Conservation (phyloP, 64 coral and sea anemone species). For the Montipora capricornis region DNA sequence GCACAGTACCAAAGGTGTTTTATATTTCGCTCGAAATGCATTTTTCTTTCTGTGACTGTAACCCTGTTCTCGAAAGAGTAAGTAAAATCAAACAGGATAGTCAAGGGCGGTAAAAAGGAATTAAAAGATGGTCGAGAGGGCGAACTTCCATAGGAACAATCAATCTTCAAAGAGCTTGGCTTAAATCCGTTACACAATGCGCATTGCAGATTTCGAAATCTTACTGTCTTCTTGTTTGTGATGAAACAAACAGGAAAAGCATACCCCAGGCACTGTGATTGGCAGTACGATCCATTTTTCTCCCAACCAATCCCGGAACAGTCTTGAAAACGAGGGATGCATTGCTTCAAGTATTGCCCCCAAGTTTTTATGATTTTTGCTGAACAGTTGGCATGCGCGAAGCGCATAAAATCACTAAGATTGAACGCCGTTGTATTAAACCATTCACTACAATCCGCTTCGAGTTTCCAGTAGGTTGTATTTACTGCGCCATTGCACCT, state of each 20-base stretch:
- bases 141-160: too few relatives aligned
- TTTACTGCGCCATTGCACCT: not conserved
- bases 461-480: conserved; percentile 21
- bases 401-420: not conserved
- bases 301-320: not conserved
- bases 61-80: too few relatives aligned
- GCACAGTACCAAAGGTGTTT: too few relatives aligned
- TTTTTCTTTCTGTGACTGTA: too few relatives aligned
- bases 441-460: not conserved
- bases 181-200: not conserved
- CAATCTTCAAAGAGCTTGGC: not conserved
- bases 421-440: not conserved
- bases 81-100: too few relatives aligned
- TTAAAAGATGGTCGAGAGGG: too few relatives aligned
- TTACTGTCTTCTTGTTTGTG: not conserved
- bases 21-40: too few relatives aligned
- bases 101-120: too few relatives aligned
- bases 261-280: conserved; percentile 8
- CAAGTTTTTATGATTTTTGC: not conserved
- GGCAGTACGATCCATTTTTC: not conserved
- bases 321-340: not conserved
- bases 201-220: conserved; percentile 8
- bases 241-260: conserved; percentile 10
- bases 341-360: not conserved
- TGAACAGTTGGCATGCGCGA: not conserved